Percentiles rank a stretch among this genome's conserved stretches.
These are phyloP conservation scores for Luscinia megarhynchos DNA, from an alignment of 2,797 vertebrate species.

Conservation along the genomic window DNA sequence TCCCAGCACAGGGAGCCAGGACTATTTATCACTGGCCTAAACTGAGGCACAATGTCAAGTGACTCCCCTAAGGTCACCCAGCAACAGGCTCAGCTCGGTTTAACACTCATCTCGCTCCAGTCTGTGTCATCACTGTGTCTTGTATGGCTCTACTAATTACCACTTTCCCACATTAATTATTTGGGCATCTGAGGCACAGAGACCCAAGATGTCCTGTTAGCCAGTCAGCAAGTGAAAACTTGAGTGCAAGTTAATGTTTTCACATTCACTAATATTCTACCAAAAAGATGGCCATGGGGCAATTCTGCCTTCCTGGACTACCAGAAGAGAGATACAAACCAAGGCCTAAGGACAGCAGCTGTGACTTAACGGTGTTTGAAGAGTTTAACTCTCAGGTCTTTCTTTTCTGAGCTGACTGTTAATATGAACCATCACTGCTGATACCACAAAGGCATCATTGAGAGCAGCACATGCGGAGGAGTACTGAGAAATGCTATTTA, in stretches of 20 bases:
- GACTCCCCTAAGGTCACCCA: neutral
- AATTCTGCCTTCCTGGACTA: neutral
- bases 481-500: rapidly evolving
- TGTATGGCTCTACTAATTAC: neutral
- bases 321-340: neutral
- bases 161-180: neutral
- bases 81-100: neutral
- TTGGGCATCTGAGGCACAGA: neutral
- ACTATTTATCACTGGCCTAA: constrained; percentile 8
- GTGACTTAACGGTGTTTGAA: neutral
- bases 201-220: neutral
- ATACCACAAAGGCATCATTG: neutral
- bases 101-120: neutral
- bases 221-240: neutral
- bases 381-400: neutral
- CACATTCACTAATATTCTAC: neutral
- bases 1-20: neutral
- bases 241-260: neutral
- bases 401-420: neutral
- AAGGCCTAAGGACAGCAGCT: neutral
- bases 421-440: neutral
- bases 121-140: neutral
- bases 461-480: neutral
- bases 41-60: neutral
- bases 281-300: rapidly evolving